phyloP scores from a whole-genome alignment of 1,140 invertebrate species.

The Oryctes rhinoceros region DNA sequence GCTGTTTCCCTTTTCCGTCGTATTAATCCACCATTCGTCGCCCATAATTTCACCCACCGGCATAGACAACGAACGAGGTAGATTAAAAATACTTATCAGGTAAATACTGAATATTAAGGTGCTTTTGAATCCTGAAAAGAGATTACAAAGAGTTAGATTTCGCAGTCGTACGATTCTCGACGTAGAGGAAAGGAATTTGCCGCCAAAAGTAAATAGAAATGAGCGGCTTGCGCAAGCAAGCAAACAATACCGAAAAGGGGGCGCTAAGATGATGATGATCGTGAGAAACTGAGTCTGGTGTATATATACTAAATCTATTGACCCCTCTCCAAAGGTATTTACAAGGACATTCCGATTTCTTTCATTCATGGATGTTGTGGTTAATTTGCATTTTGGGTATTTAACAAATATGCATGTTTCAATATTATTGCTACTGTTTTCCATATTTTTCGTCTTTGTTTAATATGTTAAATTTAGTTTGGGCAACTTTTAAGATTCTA shows the following conservation, averaged over 20 bases:
- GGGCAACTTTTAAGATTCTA: too few relatives aligned
- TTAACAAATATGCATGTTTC: background rate
- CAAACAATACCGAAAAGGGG: conserved; percentile 41
- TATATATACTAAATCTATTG: conserved; percentile 30
- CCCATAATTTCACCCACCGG: conserved; percentile 42
- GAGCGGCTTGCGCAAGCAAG: conserved; percentile 50
- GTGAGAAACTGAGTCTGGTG: conserved; percentile 27
- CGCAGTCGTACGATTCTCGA: background rate
- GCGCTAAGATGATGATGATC: background rate
- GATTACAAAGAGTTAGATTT: conserved; percentile 17
- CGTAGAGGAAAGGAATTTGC: background rate
- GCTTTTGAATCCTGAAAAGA: conserved; percentile 54
- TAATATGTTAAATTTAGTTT: background rate
- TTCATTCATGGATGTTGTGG: background rate
- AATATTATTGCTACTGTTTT: background rate
- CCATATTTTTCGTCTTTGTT: background rate
- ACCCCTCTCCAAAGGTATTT: conserved; percentile 42
- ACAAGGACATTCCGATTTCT: conserved; percentile 31
- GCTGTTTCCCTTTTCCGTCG: conserved; percentile 62
- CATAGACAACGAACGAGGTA: conserved; percentile 48
- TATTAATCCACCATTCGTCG: conserved; percentile 63
- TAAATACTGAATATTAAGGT: conserved; percentile 53
- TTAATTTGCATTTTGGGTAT: conserved; percentile 44
- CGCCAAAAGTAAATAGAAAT: conserved; percentile 36
- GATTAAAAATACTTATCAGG: conserved; percentile 51